Evolutionary conservation across 2,888 invertebrate species (phyloP).

Genomic region (Malthinus seriepunctatus): DNA sequence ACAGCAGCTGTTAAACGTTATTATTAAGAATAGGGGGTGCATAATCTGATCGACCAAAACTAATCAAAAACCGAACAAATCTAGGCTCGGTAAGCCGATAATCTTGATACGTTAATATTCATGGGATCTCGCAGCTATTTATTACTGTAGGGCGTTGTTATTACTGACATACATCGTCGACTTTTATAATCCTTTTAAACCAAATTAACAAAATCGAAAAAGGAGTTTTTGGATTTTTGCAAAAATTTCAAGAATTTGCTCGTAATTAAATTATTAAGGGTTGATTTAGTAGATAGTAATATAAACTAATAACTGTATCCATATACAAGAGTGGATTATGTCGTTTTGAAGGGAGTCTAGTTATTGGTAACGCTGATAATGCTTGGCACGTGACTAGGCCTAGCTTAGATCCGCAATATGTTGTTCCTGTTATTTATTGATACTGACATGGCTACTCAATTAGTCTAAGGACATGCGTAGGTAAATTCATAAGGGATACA

Average conservation of each 20-base stretch:
- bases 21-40: constrained; percentile 35
- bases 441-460: constrained; percentile 50
- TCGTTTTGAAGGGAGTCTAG: constrained; percentile 35
- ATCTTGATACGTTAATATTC: constrained; percentile 38
- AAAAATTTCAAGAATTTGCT: neutral
- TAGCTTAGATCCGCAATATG: constrained; percentile 49
- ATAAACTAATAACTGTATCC: constrained; percentile 41
- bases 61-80: constrained; percentile 41
- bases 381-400: constrained; percentile 48
- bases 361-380: constrained; percentile 45
- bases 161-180: constrained; percentile 16
- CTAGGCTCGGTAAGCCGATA: constrained; percentile 32
- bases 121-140: constrained; percentile 34
- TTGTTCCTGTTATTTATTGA: constrained; percentile 49
- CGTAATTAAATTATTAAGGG: neutral
- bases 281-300: neutral
- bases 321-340: constrained; percentile 41
- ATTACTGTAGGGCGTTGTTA: constrained; percentile 30
- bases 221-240: neutral
- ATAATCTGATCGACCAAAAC: constrained; percentile 42
- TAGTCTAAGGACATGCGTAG: constrained; percentile 34
- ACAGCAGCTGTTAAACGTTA: constrained; percentile 39
- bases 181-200: constrained; percentile 17
- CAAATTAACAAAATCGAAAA: constrained; percentile 5
- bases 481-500: constrained; percentile 4